Evolutionary conservation across 2,888 invertebrate species (phyloP), one percentile per base, ranked within the genome.

Genomic region (Argyra leucocephala): DNA sequence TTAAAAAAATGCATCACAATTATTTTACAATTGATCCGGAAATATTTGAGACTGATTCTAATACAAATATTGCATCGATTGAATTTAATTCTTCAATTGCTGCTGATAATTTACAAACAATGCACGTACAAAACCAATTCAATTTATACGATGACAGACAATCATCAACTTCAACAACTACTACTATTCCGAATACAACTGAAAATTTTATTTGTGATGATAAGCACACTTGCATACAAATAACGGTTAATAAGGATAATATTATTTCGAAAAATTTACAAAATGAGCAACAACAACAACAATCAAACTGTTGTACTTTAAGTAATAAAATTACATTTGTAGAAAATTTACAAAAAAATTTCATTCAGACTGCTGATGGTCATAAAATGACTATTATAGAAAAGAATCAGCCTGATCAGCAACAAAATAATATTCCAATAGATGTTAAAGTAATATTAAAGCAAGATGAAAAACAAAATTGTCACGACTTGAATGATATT

Each of bases 21-120:
- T 59, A 59, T 59, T 59, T 59, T 59, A 23, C 59, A 23, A 59
- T 59, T 59, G 59, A 59, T 23, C 59, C 59, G 18, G 23, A 23
- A 23, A 23, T 15, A 22, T 59, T 59, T 59, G 15, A 23, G 6
- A 15, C 23, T 18, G 4, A 23, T 23, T 15, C 22, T 15, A 23
- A 5, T 23, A 10, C 48, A 3, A 15, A 5, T n/a, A 5, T 18
- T 48, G n/a, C 48, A 48, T 12, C 15, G 18, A 48, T 48, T 2
- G 48, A 6, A 48, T 18, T 48, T 18, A 48, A 5, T 48, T 48
- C 48, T 18, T 37, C 37, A 10, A 10, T 12, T 15, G 18, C 15
- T 15, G 7, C 48, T 48, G n/a, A 48, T 18, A 9, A 48, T 48
- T 48, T 48, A 48, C 15, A 48, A 48, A 18, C 12, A 18, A 18